Evolutionary conservation across 2,797 vertebrate species (phyloP), one percentile per base, ranked within the genome.

Genomic region (Euphonia xanthogaster): DNA sequence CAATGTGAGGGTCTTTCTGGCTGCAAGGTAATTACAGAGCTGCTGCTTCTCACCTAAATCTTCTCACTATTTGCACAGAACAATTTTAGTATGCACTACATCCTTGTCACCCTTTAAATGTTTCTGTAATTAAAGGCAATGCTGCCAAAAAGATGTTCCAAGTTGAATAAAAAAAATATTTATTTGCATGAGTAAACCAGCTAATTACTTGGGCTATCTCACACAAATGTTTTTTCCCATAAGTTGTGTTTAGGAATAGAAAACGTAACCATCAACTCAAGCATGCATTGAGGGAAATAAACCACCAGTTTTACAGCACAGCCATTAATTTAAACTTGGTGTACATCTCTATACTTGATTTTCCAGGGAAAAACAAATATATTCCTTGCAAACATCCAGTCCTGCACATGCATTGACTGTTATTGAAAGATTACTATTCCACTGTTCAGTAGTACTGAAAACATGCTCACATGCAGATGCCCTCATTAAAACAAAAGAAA

Each of bases 11-110:
- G 72, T 92, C 91, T 86, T 93, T 91, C 78, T 94, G 68, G 58
- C 82, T 96, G 78, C 87, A 94, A 95, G 62, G 94, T 96, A 97
- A 92, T 94, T 96, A 96, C 89, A 95, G 91, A 92, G 62, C 85
- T 89, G 44, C 70, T 86, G 75, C 44, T 76, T 42, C 87, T 95
- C 85, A 94, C 94, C 68, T 95, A 96, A 96, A 93, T 93, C 72
- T 42, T 93, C 55, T 87, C 74, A 62, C 65, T 87, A 33, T 91
- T 92, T 91, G 72, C 24, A 42, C 51, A 48, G 50, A 80, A 77
- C 58, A 42, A 44, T 92, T 96, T 93, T 66, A 96, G 65, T 72
- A 94, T 42, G 54, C 68, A 51, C 58, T 92, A 92, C 54, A 88
- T 92, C 76, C 51, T 93, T 81, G 68, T 80, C 75, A 78, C 89